phyloP scores from a whole-genome alignment of 1,140 invertebrate species.

The Drosophila navojoa region DNA sequence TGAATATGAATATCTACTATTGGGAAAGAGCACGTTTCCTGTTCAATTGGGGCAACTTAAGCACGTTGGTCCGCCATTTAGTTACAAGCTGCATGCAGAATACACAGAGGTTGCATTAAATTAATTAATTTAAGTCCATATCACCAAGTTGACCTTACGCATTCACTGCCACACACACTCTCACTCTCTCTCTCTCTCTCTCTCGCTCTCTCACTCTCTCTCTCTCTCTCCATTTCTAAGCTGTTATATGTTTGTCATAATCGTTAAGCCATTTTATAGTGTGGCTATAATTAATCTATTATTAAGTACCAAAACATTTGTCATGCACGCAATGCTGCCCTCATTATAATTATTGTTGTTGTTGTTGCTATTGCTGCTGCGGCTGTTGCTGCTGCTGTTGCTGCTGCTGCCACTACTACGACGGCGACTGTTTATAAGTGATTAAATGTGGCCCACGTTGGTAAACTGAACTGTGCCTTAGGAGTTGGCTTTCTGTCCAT shows the following conservation, averaged over 20 bases:
- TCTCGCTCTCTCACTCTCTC: not conserved
- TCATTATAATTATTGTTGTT: conserved; percentile 49
- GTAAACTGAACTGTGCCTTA: conserved; percentile 46
- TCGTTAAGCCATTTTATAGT: conserved; percentile 78
- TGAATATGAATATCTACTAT: too few relatives aligned
- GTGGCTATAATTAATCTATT: conserved; percentile 81
- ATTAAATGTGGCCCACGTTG: conserved; percentile 71
- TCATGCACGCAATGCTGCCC: conserved; percentile 65
- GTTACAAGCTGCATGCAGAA: conserved; percentile 7
- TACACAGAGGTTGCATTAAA: conserved; percentile 34
- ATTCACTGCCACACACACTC: too few relatives aligned
- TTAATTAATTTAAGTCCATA: conserved; percentile 4
- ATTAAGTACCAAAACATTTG: conserved; percentile 82
- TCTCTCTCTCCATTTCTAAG: conserved; percentile 1
- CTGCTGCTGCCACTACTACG: conserved; percentile 19
- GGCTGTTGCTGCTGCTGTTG: conserved; percentile 19
- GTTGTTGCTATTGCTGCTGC: conserved; percentile 13
- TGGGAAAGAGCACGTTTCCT: too few relatives aligned
- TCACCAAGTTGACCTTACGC: conserved; percentile 3
- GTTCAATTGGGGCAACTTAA: not conserved
- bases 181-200: not conserved
- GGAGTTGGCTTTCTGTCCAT: conserved; percentile 25
- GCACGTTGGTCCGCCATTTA: too few relatives aligned
- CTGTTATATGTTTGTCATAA: conserved; percentile 58
- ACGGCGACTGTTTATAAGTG: conserved; percentile 74